Evolutionary conservation across 2,113 vertebrate genomes (phyloP), one percentile per base, ranked within the genome.

Genomic region (Hucho hucho): DNA sequence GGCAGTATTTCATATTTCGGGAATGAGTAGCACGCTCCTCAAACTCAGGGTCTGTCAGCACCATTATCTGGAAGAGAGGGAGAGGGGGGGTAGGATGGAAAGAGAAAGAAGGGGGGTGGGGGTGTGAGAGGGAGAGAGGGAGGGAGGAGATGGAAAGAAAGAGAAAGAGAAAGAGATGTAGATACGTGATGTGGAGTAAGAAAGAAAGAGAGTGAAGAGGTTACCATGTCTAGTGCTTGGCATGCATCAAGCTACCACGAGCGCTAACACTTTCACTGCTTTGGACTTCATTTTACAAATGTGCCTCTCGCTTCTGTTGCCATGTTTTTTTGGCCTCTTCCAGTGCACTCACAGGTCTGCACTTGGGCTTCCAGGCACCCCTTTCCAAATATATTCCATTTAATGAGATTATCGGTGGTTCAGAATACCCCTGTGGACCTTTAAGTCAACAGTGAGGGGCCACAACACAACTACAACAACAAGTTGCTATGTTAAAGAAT

Each of bases 21-120:
- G n/a, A n/a, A n/a, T 99, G 98, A 87, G n/a, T 94, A 99, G 72
- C 95, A 97, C 3, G 97, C 96, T 0, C 98, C 98, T 87, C 98
- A 79, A 98, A 92, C 83, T 99, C 98, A 1, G 98, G 98, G 81
- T 99, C 98, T 37, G 96, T 98, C 79, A 99, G 91, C 80, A 99
- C 94, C 98, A 99, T 98, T 81, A 99, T 98, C 98, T 99, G 89
- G 75, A 47, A 81, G 58, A 24, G 11, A 67, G 77, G 46, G 78
- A 75, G 76, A 69, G 67, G 69, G n/a, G 46, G 70, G 13, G 65
- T 75, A 72, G 74, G 4, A 25, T 3, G 6, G 20, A 16, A 25
- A 18, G 43, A 16, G 56, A 14, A 1, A 20, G 16, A 37, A 18
- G 18, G 1, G 9, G 22, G 47, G 70, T 2, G 70, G 75, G 74